phyloP scores from a whole-genome alignment of 2,113 vertebrate species.

The Elachura formosa region DNA sequence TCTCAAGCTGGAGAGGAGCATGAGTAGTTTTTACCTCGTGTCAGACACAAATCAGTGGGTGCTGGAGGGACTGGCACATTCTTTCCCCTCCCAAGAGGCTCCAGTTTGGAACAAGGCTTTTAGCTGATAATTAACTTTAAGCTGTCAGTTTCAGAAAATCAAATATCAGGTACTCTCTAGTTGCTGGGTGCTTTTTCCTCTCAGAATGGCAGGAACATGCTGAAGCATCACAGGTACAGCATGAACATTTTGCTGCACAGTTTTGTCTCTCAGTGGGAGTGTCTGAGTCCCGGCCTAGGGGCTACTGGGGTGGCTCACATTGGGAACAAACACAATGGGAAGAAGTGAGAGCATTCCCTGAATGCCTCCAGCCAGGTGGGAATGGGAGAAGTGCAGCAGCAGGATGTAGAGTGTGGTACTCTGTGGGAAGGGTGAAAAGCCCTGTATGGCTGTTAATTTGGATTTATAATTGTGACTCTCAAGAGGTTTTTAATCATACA shows the following conservation, averaged over 20 bases:
- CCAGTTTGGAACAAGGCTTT: not conserved
- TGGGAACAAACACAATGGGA: not conserved
- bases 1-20: not conserved
- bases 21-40: not conserved
- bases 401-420: not conserved
- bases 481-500: not conserved
- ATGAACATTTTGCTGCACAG: not conserved
- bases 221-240: not conserved
- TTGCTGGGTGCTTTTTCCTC: not conserved
- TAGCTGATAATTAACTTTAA: not conserved
- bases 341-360: not conserved
- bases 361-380: not conserved
- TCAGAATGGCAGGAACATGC: not conserved
- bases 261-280: not conserved
- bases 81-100: not conserved
- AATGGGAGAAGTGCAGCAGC: not conserved
- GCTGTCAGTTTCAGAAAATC: not conserved
- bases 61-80: not conserved
- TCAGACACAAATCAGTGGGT: not conserved
- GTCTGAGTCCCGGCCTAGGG: not conserved
- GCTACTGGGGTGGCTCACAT: not conserved
- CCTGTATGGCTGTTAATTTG: not conserved
- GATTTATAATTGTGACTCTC: not conserved
- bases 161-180: not conserved
- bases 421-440: not conserved